A percentile compares a stretch with the other conserved stretches of the same genome.
These are phyloP conservation scores for Chloebia gouldiae DNA, from an alignment of 2,113 vertebrate species.

Conservation along the genomic window DNA sequence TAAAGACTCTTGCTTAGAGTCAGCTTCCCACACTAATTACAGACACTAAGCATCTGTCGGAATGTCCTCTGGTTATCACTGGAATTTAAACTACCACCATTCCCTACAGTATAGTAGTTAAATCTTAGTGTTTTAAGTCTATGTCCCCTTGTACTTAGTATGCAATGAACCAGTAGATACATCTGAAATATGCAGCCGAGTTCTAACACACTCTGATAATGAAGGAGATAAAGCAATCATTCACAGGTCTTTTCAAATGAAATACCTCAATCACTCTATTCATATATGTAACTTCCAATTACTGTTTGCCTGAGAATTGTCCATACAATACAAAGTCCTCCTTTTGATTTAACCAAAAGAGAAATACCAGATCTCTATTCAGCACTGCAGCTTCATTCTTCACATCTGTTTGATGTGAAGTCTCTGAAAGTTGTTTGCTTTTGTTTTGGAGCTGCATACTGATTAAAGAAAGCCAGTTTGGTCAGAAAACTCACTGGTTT, in stretches of 20 bases:
- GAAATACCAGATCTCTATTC: neutral
- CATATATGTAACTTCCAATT: neutral
- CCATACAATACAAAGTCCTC: neutral
- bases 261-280: neutral
- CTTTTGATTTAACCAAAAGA: neutral
- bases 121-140: slow-evolving; percentile 15
- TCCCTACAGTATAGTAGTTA: neutral
- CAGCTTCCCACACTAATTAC: slow-evolving; percentile 53
- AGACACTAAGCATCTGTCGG: slow-evolving; percentile 17
- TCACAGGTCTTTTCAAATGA: neutral
- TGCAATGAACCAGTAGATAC: neutral
- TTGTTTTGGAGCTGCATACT: neutral
- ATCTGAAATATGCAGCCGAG: neutral
- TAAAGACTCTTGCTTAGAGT: slow-evolving; percentile 12
- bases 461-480: slow-evolving; percentile 25
- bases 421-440: slow-evolving; percentile 29
- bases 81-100: slow-evolving; percentile 29
- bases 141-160: neutral
- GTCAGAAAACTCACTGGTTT: slow-evolving; percentile 13
- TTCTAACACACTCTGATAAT: neutral
- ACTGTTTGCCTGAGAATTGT: neutral
- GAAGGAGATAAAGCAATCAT: neutral
- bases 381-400: neutral
- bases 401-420: neutral
- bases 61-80: slow-evolving; percentile 35